Evolutionary conservation across 2,797 vertebrate genomes (phyloP), one percentile per base, ranked within the genome.

Genomic region (Atherinosoma microstoma): DNA sequence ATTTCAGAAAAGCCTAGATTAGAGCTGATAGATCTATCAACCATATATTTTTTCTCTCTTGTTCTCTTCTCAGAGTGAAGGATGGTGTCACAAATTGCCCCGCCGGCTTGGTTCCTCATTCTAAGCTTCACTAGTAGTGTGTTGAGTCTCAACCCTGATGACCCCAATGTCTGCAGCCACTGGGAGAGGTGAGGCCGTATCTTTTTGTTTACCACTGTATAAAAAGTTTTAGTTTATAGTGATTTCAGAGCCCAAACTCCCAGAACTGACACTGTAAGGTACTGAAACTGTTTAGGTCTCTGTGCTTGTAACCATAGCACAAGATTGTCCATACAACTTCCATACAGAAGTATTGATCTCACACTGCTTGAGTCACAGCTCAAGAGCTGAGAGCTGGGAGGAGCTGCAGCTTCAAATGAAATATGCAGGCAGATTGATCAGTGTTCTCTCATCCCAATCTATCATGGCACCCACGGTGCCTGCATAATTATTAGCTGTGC

Each of bases 121-220:
- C 80, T 96, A 79, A 82, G 89, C 75, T 89, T 93, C 73, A 88
- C 96, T 73, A 84, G 94, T 73, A 78, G 80, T 0, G 82, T 92
- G 30, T 76, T 95, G 80, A 88, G 94, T 78, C 94, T 99, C 86
- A 99, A 99, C 86, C 98, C 97, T 0, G 97, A 99, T 79, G 97
- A 99, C 91, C 97, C 98, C 62, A 99, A 99, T 2, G 98, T 99
- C 85, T 99, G 98, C 91, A 99, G 98, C 91, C 98, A 99, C 89
- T 99, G 98, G 97, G 94, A 95, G 83, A 95, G 94, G 94, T 95
- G 85, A 93, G 93, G 38, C 2, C 40, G 22, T 53, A 22, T 61
- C 58, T 38, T n/a, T 59, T 36, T 34, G 49, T 62, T 59, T 80
- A 64, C n/a, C 64, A 35, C 30, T 51, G 5, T 0, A 16, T 38